These are phyloP conservation scores for Pseudococcus longispinus DNA, from an alignment of 2,888 invertebrate genomes.

Conservation along the genomic window DNA sequence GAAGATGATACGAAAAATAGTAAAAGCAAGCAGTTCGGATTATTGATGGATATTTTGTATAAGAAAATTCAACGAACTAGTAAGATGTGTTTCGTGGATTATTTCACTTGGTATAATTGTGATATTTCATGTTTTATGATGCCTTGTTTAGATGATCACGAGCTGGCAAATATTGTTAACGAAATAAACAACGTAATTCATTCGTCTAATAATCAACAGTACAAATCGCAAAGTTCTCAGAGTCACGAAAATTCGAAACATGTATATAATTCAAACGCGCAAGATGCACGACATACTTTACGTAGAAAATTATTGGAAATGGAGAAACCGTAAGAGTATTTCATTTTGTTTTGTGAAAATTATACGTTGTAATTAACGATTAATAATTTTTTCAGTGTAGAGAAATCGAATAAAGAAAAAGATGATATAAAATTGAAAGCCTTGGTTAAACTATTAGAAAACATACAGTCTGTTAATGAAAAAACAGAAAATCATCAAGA, in stretches of 20 bases:
- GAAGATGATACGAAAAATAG: not conserved
- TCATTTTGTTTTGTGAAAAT: not conserved
- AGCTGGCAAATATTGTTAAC: conserved; percentile 24
- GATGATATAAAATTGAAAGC: conserved; percentile 41
- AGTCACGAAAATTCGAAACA: not conserved
- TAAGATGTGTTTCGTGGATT: not conserved
- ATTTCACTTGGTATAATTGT: not conserved
- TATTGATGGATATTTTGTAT: conserved; percentile 39
- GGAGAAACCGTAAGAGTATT: not conserved
- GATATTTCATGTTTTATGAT: not conserved
- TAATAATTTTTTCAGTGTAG: not conserved
- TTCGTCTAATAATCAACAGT: not conserved
- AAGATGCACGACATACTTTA: not conserved
- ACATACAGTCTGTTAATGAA: conserved; percentile 32
- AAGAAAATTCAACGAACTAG: conserved; percentile 17
- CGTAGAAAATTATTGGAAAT: not conserved
- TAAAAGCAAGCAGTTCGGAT: conserved; percentile 1
- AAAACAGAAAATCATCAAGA: conserved; percentile 39
- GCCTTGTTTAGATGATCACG: conserved; percentile 23
- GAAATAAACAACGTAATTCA: conserved; percentile 37
- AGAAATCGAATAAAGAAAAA: not conserved
- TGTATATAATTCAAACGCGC: not conserved
- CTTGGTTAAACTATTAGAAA: conserved; percentile 39
- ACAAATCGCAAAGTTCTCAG: not conserved
- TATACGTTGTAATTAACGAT: not conserved